phyloP scores from a whole-genome alignment of 2,888 invertebrate species.

The Drosophila lacicola region DNA sequence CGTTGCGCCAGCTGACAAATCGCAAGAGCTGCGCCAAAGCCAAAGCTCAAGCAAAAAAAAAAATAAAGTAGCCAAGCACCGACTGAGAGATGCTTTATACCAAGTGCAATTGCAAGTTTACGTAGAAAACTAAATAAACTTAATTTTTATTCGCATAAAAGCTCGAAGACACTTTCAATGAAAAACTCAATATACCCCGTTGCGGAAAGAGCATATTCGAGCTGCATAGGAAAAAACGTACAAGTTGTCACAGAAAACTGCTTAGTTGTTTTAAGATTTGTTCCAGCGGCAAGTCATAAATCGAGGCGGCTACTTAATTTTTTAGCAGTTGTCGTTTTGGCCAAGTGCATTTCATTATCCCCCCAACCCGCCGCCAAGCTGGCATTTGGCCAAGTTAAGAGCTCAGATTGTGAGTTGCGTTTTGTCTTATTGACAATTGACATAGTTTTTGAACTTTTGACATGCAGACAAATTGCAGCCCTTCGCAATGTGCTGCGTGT shows the following conservation, averaged over 20 bases:
- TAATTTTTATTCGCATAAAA: too few relatives aligned
- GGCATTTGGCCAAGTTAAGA: constrained; percentile 41
- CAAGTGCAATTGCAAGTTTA: background rate
- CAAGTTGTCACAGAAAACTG: constrained; percentile 44
- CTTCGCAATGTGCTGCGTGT: background rate
- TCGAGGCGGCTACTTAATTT: constrained; percentile 65
- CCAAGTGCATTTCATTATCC: constrained; percentile 38
- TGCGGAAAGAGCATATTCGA: background rate
- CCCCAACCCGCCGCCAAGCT: background rate
- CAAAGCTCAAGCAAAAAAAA: constrained; percentile 27
- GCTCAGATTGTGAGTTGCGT: constrained; percentile 11
- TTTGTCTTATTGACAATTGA: constrained; percentile 57
- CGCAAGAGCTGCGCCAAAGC: constrained; percentile 53
- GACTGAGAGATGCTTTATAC: background rate
- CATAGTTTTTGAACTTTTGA: constrained; percentile 56
- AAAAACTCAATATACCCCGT: background rate
- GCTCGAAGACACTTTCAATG: too few relatives aligned
- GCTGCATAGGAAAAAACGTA: background rate
- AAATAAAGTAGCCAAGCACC: background rate
- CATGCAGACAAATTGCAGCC: constrained; percentile 35
- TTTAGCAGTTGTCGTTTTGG: constrained; percentile 39
- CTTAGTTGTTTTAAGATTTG: constrained; percentile 54
- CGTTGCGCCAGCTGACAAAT: constrained; percentile 61
- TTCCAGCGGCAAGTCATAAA: constrained; percentile 51
- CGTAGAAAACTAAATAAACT: too few relatives aligned